Conservation (phyloP, 2,113 vertebrate genomes). For the Percopsis transmontana region DNA sequence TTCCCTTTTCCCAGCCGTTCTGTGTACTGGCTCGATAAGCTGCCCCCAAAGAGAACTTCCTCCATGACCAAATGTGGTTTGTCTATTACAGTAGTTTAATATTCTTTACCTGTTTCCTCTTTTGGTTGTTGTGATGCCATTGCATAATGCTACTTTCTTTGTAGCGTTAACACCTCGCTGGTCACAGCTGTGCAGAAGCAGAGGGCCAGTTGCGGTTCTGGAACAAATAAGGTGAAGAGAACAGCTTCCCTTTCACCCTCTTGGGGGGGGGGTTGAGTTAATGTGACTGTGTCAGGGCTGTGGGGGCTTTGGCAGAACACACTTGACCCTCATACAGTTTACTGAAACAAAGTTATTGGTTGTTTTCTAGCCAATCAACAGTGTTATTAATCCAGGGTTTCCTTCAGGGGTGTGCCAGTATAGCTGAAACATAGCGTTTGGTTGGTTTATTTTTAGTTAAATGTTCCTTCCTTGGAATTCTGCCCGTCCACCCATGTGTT, state of each 20-base stretch:
- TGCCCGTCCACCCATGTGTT: neutral
- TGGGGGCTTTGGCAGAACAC: neutral
- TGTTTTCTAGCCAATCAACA: no score
- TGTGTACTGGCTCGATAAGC: conserved; percentile 74
- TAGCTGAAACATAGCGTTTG: no score
- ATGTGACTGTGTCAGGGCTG: neutral
- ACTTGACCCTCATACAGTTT: neutral
- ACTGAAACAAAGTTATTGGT: no score
- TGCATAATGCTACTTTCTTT: neutral
- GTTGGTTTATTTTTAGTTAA: no score
- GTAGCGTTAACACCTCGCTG: conserved; percentile 62
- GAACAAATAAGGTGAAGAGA: conserved; percentile 54
- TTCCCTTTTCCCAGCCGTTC: conserved; percentile 59
- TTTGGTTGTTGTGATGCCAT: neutral
- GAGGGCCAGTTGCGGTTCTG: conserved; percentile 24
- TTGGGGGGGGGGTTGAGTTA: neutral
- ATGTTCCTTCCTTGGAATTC: no score
- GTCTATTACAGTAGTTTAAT: neutral
- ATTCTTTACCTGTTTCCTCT: neutral
- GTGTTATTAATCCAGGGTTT: no score
- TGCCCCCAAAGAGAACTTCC: conserved; percentile 42
- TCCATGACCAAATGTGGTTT: conserved; percentile 53
- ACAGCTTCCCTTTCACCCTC: neutral
- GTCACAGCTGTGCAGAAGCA: conserved; percentile 52
- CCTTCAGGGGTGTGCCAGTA: no score